Base-by-base conservation (phyloP, 1,140 invertebrate species). In the Drosophila nannoptera region DNA sequence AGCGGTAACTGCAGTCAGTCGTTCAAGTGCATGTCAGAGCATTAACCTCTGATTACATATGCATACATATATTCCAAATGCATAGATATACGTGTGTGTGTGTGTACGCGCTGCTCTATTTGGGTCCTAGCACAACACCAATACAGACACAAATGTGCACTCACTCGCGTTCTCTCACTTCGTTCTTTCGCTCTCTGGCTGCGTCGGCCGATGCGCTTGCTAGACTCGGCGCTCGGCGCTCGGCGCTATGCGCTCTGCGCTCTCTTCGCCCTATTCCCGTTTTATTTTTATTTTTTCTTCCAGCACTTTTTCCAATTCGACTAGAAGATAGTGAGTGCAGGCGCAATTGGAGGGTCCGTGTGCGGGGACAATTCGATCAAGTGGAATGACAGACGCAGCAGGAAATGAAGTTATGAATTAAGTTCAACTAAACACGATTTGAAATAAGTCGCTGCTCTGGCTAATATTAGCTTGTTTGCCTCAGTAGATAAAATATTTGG, bases 21-120 rank as follows among this genome's bases (percentile, higher is more conserved):
- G 83, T 88, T 88, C 86, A 88, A 88, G 86, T 88, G 86, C 86
- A 88, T 77, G 70, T 76, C 75, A 84, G 84, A 76, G 80, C 86
- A 67, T 87, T 88, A 80, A 88, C 80, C 86, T 82, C 73, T 80
- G 56, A 50, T 58, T 64, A 59, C 62, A 42, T 49, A 49, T 45
- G 31, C 8, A 52, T 11, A 9, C 45, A 40, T 45, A 45, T 56
- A 43, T n/a, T n/a, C n/a, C 9, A 53, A 11, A 38, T 54, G 6
- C n/a, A 1, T n/a, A 4, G 54, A 6, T 52, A 12, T 38, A 7
- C 22, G 36, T 52, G 42, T 53, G 31, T 65, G 46, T 64, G 50
- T 75, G 54, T 60, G 49, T 66, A 61, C 66, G 52, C 36, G 29
- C 8, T 14, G 40, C 31, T 67, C 65, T 59, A 56, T 46, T 70